A percentile compares a stretch with the other conserved stretches of the same genome.
Evolutionary conservation across 2,797 vertebrate species (phyloP).

Genomic region (Acrossocheilus wenchowensis): DNA sequence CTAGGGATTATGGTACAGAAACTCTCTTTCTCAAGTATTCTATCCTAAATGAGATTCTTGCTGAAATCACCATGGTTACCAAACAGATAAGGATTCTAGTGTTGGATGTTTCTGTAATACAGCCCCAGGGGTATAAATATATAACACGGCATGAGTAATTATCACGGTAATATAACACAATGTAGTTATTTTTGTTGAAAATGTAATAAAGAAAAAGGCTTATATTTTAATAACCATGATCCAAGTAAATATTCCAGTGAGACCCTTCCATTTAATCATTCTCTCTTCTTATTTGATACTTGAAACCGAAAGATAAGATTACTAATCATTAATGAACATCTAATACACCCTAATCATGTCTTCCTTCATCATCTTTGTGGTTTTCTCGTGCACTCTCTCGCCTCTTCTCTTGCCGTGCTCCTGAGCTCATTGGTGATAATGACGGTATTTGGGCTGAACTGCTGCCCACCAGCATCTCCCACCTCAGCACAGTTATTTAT

Average conservation of each 20-base stretch:
- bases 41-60: background rate
- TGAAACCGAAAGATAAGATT: background rate
- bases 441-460: conserved; percentile 49
- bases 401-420: conserved; percentile 29
- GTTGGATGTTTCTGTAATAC: background rate
- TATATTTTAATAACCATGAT: background rate
- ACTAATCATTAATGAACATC: background rate
- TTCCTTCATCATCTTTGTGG: conserved; percentile 20
- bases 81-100: conserved; percentile 6
- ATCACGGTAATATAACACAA: background rate
- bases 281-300: background rate
- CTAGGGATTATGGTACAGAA: background rate
- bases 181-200: background rate
- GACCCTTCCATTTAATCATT: background rate
- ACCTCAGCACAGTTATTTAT: conserved; percentile 59
- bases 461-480: conserved; percentile 53
- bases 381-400: conserved; percentile 34
- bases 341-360: background rate
- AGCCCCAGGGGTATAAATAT: conserved; percentile 15
- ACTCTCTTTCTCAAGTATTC: background rate
- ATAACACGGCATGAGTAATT: background rate
- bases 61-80: conserved; percentile 29
- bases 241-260: background rate
- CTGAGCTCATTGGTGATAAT: conserved; percentile 55
- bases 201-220: background rate